Conservation (phyloP, 64 coral and sea anemone species). For the Montipora capricornis region DNA sequence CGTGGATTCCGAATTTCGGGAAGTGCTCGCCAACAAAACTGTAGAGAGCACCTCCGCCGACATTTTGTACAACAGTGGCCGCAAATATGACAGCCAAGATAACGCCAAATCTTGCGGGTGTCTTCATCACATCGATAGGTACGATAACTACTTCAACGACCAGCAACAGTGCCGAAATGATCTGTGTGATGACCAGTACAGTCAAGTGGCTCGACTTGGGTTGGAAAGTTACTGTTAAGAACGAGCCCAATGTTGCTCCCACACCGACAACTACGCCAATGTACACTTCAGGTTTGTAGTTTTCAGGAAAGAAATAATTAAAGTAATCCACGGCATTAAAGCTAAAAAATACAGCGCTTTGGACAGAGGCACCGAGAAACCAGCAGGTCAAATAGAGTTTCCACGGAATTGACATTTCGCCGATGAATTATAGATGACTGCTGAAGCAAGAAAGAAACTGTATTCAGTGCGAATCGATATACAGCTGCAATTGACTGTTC, state of each 20-base stretch:
- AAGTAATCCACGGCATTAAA: slow-evolving; percentile 95
- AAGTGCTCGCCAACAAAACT: slow-evolving; percentile 88
- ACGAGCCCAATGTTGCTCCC: slow-evolving; percentile 77
- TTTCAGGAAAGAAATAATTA: slow-evolving; percentile 90
- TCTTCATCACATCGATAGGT: slow-evolving; percentile 38
- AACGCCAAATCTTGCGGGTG: slow-evolving; percentile 64
- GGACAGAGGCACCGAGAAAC: slow-evolving; percentile 92
- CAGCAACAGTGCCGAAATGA: slow-evolving; percentile 69
- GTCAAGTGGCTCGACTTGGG: slow-evolving; percentile 66
- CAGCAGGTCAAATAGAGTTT: slow-evolving; percentile 86
- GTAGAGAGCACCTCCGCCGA: slow-evolving; percentile 88
- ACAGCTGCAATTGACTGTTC: too few relatives aligned
- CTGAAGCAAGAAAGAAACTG: neutral
- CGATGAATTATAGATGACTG: neutral
- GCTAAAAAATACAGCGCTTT: slow-evolving; percentile 91
- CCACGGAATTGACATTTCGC: slow-evolving; percentile 52
- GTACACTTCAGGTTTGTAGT: slow-evolving; percentile 93
- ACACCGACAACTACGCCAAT: slow-evolving; percentile 83
- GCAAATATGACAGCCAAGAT: slow-evolving; percentile 71
- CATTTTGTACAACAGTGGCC: slow-evolving; percentile 86
- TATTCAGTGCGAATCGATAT: too few relatives aligned
- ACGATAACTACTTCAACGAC: slow-evolving; percentile 78
- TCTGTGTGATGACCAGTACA: slow-evolving; percentile 66
- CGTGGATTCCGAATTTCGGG: slow-evolving; percentile 80
- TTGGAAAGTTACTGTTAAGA: slow-evolving; percentile 76